Evolutionary conservation across 2,113 vertebrate species (phyloP), one percentile per base, ranked within the genome.

Genomic region (Camelus dromedarius): DNA sequence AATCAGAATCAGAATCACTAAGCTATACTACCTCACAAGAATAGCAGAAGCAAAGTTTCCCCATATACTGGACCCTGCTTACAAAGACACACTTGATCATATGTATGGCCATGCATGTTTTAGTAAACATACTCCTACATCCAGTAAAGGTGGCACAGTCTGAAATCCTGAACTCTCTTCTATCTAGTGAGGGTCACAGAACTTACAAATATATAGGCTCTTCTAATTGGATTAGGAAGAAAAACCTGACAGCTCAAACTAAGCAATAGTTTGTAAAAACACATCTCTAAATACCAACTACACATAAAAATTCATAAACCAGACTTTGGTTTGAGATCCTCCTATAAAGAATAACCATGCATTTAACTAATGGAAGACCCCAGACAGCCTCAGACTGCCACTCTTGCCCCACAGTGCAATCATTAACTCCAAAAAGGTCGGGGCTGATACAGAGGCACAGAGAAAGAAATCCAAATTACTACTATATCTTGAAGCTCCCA

Each of bases 161-260:
- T 73, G 50, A 85, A 50, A 88, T 42, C 18, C 64, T 56, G 28
- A 82, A 56, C 15, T 52, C 26, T 66, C 80, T 83, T 70, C 69
- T 80, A 18, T 70, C 56, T 86, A 77, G 18, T 62, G 84, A 89
- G 26, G 38, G 32, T 22, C 69, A 46, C 8, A n/a, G 26, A 72
- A 67, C 6, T 73, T 62, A 66, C 20, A 91, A 73, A 89, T 73
- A 77, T 10, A 18, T 9, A 73, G 30, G 50, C 28, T 28, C 35
- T 89, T 89, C 67, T n/a, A 6, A 42, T 0, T 93, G 26, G 58
- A 83, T 84, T 56, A 56, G 20, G 42, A 67, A 79, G 38, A 28
- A 67, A 90, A 95, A 28, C 8, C 30, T 94, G 64, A 73, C 38
- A 73, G 50, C 28, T 67, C n/a, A 94, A 91, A 84, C 11, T 56